Conservation (phyloP, 2,113 vertebrate genomes). For the Cygnus atratus region DNA sequence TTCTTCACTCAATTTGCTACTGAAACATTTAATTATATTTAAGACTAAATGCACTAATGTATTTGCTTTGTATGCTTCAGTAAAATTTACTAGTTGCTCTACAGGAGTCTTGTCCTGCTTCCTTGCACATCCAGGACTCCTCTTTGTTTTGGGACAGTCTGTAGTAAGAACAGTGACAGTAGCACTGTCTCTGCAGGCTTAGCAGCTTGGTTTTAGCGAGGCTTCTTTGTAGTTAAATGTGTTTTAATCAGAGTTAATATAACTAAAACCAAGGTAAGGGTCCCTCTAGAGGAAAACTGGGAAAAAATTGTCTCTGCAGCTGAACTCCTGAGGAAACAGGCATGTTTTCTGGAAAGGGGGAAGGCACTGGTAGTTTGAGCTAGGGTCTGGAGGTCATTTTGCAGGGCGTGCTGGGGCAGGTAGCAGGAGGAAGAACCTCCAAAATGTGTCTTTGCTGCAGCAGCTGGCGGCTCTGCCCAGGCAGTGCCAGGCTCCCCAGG, state of each 20-base stretch:
- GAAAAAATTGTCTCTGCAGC: constrained; percentile 46
- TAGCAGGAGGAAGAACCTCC: background rate
- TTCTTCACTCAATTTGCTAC: constrained; percentile 75
- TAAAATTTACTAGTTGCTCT: constrained; percentile 38
- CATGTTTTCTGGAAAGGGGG: background rate
- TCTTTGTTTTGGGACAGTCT: background rate
- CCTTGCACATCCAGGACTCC: background rate
- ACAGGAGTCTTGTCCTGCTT: constrained; percentile 13
- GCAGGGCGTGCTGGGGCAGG: background rate
- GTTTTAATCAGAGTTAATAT: constrained; percentile 57
- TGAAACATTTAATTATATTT: constrained; percentile 74
- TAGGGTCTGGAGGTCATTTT: background rate
- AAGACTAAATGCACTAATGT: constrained; percentile 32
- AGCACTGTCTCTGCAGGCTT: background rate
- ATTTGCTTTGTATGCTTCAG: constrained; percentile 65
- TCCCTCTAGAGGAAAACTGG: constrained; percentile 69
- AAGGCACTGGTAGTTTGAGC: background rate
- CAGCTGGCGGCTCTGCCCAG: background rate
- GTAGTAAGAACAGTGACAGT: background rate
- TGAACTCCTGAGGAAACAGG: background rate
- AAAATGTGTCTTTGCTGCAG: background rate
- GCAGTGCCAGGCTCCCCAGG: background rate
- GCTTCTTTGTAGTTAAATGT: constrained; percentile 45
- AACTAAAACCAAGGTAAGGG: constrained; percentile 61
- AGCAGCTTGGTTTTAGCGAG: constrained; percentile 16